phyloP scores from a whole-genome alignment of 2,888 invertebrate species.

The Caenorhabditis angaria region DNA sequence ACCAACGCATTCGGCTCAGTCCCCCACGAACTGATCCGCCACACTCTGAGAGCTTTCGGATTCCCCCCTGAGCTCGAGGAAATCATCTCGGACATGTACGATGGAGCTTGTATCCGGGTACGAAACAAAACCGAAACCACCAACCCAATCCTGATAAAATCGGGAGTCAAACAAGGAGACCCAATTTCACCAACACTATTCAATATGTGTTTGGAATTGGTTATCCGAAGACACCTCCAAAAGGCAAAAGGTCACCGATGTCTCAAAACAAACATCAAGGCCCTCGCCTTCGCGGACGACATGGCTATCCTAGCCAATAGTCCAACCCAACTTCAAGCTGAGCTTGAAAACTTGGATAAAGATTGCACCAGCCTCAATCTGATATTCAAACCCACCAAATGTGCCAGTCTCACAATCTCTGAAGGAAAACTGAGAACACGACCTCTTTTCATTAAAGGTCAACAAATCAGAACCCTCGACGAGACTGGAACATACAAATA shows the following conservation, averaged over 20 bases:
- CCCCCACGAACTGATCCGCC: slow-evolving; percentile 12
- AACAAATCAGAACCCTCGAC: slow-evolving; percentile 7
- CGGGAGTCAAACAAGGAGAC: slow-evolving; percentile 72
- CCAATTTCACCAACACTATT: slow-evolving; percentile 71
- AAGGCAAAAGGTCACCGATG: not conserved
- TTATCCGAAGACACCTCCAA: slow-evolving; percentile 28
- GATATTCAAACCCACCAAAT: slow-evolving; percentile 40
- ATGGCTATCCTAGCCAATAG: slow-evolving; percentile 16
- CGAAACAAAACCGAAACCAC: slow-evolving; percentile 17
- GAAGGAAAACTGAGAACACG: slow-evolving; percentile 4
- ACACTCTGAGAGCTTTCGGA: slow-evolving; percentile 6
- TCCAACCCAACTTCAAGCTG: slow-evolving; percentile 7
- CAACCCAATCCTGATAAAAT: slow-evolving; percentile 37
- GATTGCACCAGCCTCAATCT: slow-evolving; percentile 23
- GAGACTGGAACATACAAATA: slow-evolving; percentile 20
- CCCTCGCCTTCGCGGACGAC: slow-evolving; percentile 42
- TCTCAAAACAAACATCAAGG: slow-evolving; percentile 7
- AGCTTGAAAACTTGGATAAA: slow-evolving; percentile 3
- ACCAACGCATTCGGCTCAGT: slow-evolving; percentile 33
- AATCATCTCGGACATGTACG: slow-evolving; percentile 18
- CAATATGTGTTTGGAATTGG: slow-evolving; percentile 68
- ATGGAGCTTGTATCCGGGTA: slow-evolving; percentile 13
- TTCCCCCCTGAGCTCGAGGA: slow-evolving; percentile 8
- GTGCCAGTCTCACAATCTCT: slow-evolving; percentile 22
- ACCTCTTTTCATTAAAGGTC: not conserved